Evolutionary conservation across 2,113 vertebrate genomes (phyloP).

Genomic region (Laticauda colubrina): DNA sequence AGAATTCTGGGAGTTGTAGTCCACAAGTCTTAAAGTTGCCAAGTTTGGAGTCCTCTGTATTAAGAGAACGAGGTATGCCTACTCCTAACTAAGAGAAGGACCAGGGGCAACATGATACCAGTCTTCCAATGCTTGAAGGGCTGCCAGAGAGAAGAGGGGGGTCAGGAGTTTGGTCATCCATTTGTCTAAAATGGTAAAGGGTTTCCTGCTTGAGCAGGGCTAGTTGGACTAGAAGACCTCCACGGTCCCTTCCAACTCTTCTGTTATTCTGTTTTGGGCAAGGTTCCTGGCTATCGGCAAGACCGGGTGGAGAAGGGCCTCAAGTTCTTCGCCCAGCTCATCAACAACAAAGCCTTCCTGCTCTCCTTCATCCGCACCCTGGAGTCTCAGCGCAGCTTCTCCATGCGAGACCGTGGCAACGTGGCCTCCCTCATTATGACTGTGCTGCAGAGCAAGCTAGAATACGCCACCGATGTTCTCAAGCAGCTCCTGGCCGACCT

Average conservation of each 20-base stretch:
- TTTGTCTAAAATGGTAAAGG: no score
- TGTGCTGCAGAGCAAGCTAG: constrained; percentile 93
- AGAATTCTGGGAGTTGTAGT: no score
- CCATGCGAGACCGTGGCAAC: constrained; percentile 95
- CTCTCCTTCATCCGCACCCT: constrained; percentile 95
- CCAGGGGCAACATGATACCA: no score
- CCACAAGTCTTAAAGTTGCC: no score
- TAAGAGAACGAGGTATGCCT: no score
- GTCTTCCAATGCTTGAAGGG: no score
- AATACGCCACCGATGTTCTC: constrained; percentile 94
- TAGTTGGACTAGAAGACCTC: neutral
- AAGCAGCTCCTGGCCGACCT: constrained; percentile 96
- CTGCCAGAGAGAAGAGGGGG: no score
- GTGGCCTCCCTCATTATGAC: constrained; percentile 98
- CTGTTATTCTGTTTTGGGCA: constrained; percentile 40
- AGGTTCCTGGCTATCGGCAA: constrained; percentile 94
- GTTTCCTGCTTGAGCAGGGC: neutral
- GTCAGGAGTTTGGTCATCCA: no score
- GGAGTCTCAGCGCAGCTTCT: constrained; percentile 95
- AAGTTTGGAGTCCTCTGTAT: no score
- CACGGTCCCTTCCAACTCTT: neutral
- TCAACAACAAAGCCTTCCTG: constrained; percentile 97
- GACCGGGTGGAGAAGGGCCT: constrained; percentile 95
- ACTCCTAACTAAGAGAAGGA: no score
- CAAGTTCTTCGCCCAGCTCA: constrained; percentile 94